Evolutionary conservation across 2,113 vertebrate species (phyloP).

Genomic region (Puntigrus tetrazona): DNA sequence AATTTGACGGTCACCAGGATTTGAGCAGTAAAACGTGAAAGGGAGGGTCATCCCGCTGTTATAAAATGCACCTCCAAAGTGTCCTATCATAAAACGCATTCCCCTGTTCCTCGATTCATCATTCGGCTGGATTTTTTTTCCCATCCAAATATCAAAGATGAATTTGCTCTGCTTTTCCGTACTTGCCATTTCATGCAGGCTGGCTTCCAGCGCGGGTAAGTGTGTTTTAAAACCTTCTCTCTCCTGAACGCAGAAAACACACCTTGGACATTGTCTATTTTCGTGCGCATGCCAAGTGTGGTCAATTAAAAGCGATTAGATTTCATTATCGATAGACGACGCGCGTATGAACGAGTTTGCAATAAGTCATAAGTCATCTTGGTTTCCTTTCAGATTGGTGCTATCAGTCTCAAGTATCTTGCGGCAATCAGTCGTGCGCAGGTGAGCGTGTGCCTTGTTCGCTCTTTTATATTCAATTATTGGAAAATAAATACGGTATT

Average conservation of each 20-base stretch:
- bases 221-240: not conserved
- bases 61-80: not conserved
- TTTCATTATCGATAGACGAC: not conserved
- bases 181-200: not conserved
- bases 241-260: not conserved
- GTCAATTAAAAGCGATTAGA: not conserved
- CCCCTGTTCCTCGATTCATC: not conserved
- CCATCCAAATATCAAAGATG: not conserved
- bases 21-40: constrained; percentile 4
- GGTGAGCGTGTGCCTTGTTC: constrained; percentile 52
- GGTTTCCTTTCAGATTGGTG: constrained; percentile 66
- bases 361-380: not conserved
- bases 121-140: not conserved
- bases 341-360: not conserved
- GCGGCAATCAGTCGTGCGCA: constrained; percentile 53
- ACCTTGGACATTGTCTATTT: not conserved
- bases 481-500: no score
- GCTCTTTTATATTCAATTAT: not conserved
- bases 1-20: constrained; percentile 8
- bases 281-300: not conserved
- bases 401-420: constrained; percentile 66
- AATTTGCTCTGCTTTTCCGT: not conserved
- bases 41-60: constrained; percentile 39
- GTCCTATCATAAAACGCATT: constrained; percentile 2
- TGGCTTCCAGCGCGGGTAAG: constrained; percentile 12